Evolutionary conservation across 2,888 invertebrate genomes (phyloP).

Genomic region (Folsomia manolachei): DNA sequence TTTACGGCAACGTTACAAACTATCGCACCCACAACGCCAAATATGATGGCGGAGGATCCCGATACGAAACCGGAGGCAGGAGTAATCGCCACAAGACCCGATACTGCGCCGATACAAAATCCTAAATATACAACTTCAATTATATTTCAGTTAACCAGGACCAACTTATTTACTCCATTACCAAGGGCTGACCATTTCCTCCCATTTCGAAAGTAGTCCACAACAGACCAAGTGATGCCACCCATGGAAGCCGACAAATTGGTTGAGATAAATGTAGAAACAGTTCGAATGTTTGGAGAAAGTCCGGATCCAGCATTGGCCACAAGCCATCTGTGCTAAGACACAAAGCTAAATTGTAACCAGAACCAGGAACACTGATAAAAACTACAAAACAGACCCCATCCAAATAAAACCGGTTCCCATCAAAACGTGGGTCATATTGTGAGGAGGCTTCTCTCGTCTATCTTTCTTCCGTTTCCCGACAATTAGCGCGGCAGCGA

Average conservation of each 20-base stretch:
- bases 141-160: too few relatives aligned
- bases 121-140: too few relatives aligned
- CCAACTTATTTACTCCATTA: too few relatives aligned
- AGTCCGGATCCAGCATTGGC: constrained; percentile 25
- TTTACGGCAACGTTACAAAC: constrained; percentile 33
- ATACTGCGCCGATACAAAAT: constrained; percentile 45
- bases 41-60: constrained; percentile 29
- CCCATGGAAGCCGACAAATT: constrained; percentile 41
- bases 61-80: constrained; percentile 27
- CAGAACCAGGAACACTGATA: background rate
- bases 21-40: constrained; percentile 39
- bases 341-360: background rate
- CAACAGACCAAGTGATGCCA: constrained; percentile 41
- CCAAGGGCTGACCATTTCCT: constrained; percentile 34
- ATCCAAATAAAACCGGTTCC: constrained; percentile 44
- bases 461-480: constrained; percentile 29
- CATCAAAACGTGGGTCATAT: constrained; percentile 39
- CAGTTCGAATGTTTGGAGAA: constrained; percentile 36
- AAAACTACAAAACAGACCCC: constrained; percentile 39
- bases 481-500: constrained; percentile 33
- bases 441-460: constrained; percentile 36
- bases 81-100: constrained; percentile 31
- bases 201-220: constrained; percentile 34
- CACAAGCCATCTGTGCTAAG: background rate
- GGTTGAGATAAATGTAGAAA: constrained; percentile 30